Evolutionary conservation across 2,797 vertebrate genomes (phyloP).

Genomic region (Enteromius unitaeniatus): DNA sequence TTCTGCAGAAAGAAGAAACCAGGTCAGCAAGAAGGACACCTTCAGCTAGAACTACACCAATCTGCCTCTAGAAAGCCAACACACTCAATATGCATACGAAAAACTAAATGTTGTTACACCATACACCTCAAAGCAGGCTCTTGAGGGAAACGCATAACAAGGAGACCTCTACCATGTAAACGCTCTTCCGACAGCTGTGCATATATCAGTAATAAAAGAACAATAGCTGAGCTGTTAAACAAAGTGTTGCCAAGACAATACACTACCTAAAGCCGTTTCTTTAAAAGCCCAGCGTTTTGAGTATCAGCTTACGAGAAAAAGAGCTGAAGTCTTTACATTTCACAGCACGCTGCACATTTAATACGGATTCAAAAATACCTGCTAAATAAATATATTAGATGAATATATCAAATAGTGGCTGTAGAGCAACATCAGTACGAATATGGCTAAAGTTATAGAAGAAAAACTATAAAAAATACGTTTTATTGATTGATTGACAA

Average conservation of each 20-base stretch:
- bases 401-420: neutral
- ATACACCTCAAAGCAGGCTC: neutral
- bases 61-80: neutral
- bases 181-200: neutral
- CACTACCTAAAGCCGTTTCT: neutral
- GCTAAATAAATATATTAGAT: too few species aligned
- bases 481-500: too few species aligned
- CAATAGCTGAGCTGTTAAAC: neutral
- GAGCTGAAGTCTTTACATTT: neutral
- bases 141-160: conserved; percentile 21
- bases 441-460: neutral
- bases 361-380: neutral
- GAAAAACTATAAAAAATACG: neutral
- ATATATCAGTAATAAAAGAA: neutral
- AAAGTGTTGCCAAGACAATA: conserved; percentile 14
- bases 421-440: neutral
- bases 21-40: conserved; percentile 3
- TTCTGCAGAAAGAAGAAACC: conserved; percentile 22
- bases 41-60: conserved; percentile 12
- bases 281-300: neutral
- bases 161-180: neutral
- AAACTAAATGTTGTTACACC: neutral
- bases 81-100: neutral
- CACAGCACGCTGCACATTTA: neutral
- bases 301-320: neutral